phyloP scores from a whole-genome alignment of 2,113 vertebrate species.

The Struthidea cinerea region DNA sequence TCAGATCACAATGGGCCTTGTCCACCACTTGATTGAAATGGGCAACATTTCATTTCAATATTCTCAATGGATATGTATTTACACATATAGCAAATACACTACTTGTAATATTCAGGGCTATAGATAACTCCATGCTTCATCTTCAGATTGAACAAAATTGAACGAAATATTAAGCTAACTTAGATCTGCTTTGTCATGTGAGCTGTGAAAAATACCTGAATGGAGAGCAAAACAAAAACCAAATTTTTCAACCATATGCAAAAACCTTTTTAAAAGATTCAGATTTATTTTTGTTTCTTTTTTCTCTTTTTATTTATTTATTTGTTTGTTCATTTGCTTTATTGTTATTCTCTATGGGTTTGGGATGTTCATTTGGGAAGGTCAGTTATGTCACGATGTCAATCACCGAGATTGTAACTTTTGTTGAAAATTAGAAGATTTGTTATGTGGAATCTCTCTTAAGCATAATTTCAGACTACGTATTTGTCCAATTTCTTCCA shows the following conservation, averaged over 20 bases:
- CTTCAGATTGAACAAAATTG: neutral
- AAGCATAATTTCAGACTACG: neutral
- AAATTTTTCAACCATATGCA: neutral
- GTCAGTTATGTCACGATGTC: neutral
- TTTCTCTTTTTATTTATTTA: neutral
- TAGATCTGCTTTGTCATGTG: neutral
- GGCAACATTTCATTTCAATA: neutral
- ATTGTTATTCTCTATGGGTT: neutral
- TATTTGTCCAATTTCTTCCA: neutral
- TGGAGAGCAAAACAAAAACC: neutral
- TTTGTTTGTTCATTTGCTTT: neutral
- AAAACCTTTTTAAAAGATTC: neutral
- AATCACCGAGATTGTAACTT: neutral
- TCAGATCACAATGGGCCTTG: neutral
- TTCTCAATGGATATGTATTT: neutral
- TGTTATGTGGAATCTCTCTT: neutral
- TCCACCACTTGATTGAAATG: neutral
- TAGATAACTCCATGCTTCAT: neutral
- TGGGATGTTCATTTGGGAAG: neutral
- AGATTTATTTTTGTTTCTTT: neutral
- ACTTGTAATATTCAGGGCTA: neutral
- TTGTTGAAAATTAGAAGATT: neutral
- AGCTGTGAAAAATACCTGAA: neutral
- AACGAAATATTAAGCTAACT: neutral
- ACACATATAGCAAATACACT: neutral